These are phyloP conservation scores for Azemiops feae DNA, from an alignment of 2,113 vertebrate species.

Conservation along the genomic window DNA sequence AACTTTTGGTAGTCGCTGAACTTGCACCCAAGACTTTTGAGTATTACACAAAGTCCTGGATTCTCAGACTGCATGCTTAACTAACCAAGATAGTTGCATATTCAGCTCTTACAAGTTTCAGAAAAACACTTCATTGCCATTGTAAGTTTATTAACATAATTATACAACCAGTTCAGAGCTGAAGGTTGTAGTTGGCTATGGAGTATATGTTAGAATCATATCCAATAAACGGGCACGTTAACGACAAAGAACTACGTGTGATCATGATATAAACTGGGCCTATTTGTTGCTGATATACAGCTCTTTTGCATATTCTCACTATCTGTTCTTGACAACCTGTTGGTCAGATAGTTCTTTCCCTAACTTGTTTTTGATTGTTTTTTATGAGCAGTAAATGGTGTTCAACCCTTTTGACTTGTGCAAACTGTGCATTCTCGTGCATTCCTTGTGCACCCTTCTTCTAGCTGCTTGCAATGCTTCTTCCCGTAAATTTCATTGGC, in stretches of 20 bases:
- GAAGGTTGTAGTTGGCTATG: background rate
- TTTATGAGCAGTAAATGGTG: background rate
- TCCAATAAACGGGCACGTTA: background rate
- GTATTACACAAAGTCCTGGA: background rate
- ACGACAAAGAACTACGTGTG: background rate
- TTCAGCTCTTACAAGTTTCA: background rate
- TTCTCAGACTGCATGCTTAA: background rate
- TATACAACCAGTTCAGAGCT: background rate
- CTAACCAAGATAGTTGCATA: background rate
- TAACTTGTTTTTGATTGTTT: background rate
- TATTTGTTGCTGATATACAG: background rate
- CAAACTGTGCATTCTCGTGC: background rate
- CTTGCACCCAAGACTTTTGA: background rate
- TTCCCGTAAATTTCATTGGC: background rate
- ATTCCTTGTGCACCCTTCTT: background rate
- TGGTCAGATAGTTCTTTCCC: background rate
- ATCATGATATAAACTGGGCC: background rate
- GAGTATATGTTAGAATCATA: background rate
- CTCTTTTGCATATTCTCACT: background rate
- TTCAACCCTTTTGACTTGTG: background rate
- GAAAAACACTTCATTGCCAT: background rate
- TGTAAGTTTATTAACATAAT: background rate
- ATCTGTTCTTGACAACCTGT: background rate
- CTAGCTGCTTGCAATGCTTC: background rate
- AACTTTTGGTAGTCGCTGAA: background rate